Evolutionary conservation across 2,888 invertebrate species (phyloP).

Genomic region (Oligia latruncula): DNA sequence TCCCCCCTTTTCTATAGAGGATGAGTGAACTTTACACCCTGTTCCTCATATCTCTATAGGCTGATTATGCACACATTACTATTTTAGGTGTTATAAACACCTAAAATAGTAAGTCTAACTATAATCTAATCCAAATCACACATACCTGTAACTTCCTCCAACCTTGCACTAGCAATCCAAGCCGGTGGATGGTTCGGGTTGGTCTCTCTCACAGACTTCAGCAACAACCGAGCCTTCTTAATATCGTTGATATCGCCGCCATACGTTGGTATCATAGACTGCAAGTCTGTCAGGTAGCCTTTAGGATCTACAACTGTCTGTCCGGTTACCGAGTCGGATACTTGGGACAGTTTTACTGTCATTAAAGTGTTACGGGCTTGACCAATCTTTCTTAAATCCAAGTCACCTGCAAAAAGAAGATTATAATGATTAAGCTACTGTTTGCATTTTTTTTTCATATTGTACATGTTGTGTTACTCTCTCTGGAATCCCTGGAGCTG

Average conservation of each 20-base stretch:
- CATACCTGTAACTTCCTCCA: constrained; percentile 99
- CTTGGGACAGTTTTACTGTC: constrained; percentile 99
- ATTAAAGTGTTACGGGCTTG: constrained; percentile 99
- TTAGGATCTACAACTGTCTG: constrained; percentile 99
- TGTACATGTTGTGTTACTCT: no score
- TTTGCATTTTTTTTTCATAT: no score
- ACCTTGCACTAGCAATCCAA: constrained; percentile 99
- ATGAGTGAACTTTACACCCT: no score
- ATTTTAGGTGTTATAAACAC: background rate
- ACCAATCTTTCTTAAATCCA: constrained; percentile 99
- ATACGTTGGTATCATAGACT: constrained; percentile 99
- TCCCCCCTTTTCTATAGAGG: no score
- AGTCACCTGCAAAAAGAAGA: constrained; percentile 90
- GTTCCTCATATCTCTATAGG: no score
- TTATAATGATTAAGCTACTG: no score
- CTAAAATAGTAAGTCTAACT: no score
- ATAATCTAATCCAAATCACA: constrained; percentile 67
- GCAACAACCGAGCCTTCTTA: constrained; percentile 97
- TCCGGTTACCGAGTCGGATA: constrained; percentile 99
- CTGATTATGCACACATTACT: background rate
- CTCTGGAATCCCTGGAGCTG: no score
- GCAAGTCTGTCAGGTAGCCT: constrained; percentile 99
- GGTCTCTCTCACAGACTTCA: constrained; percentile 99
- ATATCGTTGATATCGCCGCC: constrained; percentile 99
- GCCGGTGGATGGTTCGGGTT: constrained; percentile 99